Conservation (phyloP, 2,888 invertebrate species). For the Chloroclystis v-ata region DNA sequence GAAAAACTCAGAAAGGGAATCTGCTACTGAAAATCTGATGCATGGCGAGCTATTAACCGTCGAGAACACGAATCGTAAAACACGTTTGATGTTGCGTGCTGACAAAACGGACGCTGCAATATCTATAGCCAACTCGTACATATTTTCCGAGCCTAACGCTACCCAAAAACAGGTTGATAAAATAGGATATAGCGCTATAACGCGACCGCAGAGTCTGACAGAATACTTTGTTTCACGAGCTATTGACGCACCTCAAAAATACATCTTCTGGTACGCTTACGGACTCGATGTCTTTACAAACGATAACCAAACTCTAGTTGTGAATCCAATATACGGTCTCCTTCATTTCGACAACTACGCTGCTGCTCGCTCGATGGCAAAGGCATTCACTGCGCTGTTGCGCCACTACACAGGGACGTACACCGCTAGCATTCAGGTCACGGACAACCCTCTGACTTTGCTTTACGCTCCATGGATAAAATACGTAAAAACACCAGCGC, state of each 20-base stretch:
- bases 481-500: conserved; percentile 40
- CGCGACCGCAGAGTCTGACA: conserved; percentile 47
- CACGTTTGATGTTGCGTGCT: conserved; percentile 47
- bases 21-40: conserved; percentile 30
- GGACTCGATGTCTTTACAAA: conserved; percentile 48
- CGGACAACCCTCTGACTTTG: conserved; percentile 54
- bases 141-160: conserved; percentile 50
- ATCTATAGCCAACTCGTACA: conserved; percentile 55
- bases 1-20: conserved; percentile 32
- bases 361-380: conserved; percentile 54
- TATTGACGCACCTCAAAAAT: conserved; percentile 59
- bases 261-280: conserved; percentile 58
- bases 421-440: conserved; percentile 53
- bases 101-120: conserved; percentile 40
- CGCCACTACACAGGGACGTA: conserved; percentile 46
- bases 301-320: conserved; percentile 33
- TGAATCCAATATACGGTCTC: conserved; percentile 58
- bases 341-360: conserved; percentile 52
- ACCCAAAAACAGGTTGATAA: conserved; percentile 33
- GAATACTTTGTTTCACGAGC: conserved; percentile 60
- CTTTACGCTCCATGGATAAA: conserved; percentile 51
- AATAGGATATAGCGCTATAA: conserved; percentile 50
- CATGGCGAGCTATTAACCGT: conserved; percentile 49
- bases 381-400: conserved; percentile 55
- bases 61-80: conserved; percentile 40